A percentile compares a stretch with the other conserved stretches of the same genome.
These are phyloP conservation scores for Hymenochirus boettgeri DNA, from an alignment of 2,113 vertebrate species.

Conservation along the genomic window DNA sequence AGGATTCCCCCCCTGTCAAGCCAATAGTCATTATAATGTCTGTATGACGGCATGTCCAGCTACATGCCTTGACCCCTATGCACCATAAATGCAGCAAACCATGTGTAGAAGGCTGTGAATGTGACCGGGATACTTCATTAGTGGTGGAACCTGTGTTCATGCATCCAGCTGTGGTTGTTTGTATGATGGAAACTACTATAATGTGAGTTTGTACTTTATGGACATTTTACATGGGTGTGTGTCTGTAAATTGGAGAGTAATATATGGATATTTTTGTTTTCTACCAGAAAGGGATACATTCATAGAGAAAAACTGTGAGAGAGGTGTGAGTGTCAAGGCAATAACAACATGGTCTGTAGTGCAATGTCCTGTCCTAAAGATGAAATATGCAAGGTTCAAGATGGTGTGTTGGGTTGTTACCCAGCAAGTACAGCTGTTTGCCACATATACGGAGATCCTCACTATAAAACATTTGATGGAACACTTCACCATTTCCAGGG, in stretches of 20 bases:
- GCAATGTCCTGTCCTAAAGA: slow-evolving; percentile 51
- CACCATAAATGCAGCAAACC: slow-evolving; percentile 51
- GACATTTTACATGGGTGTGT: too few relatives aligned
- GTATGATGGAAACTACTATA: slow-evolving; percentile 57
- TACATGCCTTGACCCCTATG: slow-evolving; percentile 55
- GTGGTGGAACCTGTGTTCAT: slow-evolving; percentile 58
- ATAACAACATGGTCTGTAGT: slow-evolving; percentile 54
- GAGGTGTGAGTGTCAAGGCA: slow-evolving; percentile 63
- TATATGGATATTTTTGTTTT: neutral
- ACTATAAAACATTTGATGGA: slow-evolving; percentile 66
- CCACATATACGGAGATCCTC: slow-evolving; percentile 66
- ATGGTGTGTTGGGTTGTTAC: slow-evolving; percentile 58
- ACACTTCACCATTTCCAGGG: slow-evolving; percentile 64
- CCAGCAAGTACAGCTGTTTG: slow-evolving; percentile 59
- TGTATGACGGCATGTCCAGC: slow-evolving; percentile 61
- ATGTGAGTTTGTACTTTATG: slow-evolving; percentile 22
- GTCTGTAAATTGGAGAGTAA: too few relatives aligned
- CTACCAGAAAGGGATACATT: slow-evolving; percentile 59
- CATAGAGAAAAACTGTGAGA: slow-evolving; percentile 58
- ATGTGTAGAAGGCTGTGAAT: slow-evolving; percentile 65
- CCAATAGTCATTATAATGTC: slow-evolving; percentile 62
- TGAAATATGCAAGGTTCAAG: slow-evolving; percentile 65
- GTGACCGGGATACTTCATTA: slow-evolving; percentile 63
- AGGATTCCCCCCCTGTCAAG: slow-evolving; percentile 54
- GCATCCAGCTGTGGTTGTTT: slow-evolving; percentile 65